Conservation (phyloP, 2,113 vertebrate genomes). For the Periophthalmus modestus region DNA sequence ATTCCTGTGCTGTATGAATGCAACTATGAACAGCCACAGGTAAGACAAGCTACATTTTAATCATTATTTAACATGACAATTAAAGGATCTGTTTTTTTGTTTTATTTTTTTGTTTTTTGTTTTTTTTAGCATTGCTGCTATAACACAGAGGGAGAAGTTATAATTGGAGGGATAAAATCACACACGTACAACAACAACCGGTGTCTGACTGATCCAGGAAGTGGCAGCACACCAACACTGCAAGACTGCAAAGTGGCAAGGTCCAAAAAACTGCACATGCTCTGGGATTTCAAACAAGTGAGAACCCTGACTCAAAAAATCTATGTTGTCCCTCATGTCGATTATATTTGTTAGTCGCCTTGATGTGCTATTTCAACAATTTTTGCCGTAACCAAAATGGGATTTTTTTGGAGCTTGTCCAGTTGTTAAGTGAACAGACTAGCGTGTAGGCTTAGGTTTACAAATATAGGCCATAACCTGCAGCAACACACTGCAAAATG, state of each 20-base stretch:
- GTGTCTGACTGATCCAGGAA: slow-evolving; percentile 66
- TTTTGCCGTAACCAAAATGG: too few relatives aligned
- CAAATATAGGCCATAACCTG: too few relatives aligned
- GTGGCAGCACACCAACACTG: slow-evolving; percentile 46
- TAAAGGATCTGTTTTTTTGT: too few relatives aligned
- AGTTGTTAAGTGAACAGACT: too few relatives aligned
- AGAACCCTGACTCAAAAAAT: not conserved
- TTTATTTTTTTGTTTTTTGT: accelerated
- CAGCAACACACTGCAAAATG: too few relatives aligned
- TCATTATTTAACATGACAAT: not conserved
- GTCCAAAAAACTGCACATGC: slow-evolving; percentile 37
- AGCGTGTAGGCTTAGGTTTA: too few relatives aligned
- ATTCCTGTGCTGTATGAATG: slow-evolving; percentile 60
- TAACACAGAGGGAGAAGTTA: slow-evolving; percentile 49
- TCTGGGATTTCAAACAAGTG: slow-evolving; percentile 75
- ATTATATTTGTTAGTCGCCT: not conserved
- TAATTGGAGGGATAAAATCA: slow-evolving; percentile 45
- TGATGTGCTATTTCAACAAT: too few relatives aligned
- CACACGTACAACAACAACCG: slow-evolving; percentile 44
- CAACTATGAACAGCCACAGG: slow-evolving; percentile 55
- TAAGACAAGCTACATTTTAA: slow-evolving; percentile 6
- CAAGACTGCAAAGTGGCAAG: slow-evolving; percentile 51
- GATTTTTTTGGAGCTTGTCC: too few relatives aligned
- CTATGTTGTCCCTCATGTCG: too few relatives aligned
- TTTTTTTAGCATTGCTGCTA: slow-evolving; percentile 50